Conservation (phyloP, 2,888 invertebrate species). For the Meandrusa payeni region DNA sequence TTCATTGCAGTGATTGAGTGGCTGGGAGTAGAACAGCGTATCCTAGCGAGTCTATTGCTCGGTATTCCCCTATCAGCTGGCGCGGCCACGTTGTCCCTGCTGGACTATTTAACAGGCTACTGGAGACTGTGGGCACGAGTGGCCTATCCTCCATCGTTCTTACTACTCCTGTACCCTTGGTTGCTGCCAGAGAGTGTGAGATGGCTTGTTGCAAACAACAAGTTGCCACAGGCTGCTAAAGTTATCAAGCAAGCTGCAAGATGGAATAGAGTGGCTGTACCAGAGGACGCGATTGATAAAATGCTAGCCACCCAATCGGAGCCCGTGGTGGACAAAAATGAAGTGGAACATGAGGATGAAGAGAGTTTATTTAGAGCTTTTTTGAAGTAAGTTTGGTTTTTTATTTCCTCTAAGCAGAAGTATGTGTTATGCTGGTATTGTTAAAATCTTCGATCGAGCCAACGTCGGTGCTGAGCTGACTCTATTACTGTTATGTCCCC, state of each 20-base stretch:
- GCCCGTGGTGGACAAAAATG: constrained; percentile 41
- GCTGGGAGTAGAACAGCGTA: constrained; percentile 86
- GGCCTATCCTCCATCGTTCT: constrained; percentile 85
- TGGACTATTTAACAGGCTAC: constrained; percentile 84
- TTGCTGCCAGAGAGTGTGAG: constrained; percentile 87
- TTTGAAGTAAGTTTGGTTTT: constrained; percentile 59
- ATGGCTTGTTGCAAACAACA: constrained; percentile 86
- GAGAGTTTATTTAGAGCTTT: constrained; percentile 59
- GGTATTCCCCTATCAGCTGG: constrained; percentile 87
- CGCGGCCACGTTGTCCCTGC: constrained; percentile 83
- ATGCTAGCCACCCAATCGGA: constrained; percentile 51
- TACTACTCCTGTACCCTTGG: constrained; percentile 86
- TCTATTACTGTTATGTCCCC: too few species aligned
- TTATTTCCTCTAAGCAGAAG: too few species aligned
- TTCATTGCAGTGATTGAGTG: constrained; percentile 86
- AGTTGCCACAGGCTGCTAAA: constrained; percentile 80
- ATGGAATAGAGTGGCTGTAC: constrained; percentile 75
- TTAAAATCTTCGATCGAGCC: too few species aligned
- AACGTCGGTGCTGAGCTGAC: too few species aligned
- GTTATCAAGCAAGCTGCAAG: constrained; percentile 82
- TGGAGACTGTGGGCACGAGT: constrained; percentile 86
- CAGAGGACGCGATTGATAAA: constrained; percentile 71
- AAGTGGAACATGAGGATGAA: constrained; percentile 41
- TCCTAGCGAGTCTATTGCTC: constrained; percentile 85
- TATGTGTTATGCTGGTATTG: too few species aligned